Evolutionary conservation across 2,888 invertebrate species (phyloP), one percentile per base, ranked within the genome.

Genomic region (Phengaris arion): DNA sequence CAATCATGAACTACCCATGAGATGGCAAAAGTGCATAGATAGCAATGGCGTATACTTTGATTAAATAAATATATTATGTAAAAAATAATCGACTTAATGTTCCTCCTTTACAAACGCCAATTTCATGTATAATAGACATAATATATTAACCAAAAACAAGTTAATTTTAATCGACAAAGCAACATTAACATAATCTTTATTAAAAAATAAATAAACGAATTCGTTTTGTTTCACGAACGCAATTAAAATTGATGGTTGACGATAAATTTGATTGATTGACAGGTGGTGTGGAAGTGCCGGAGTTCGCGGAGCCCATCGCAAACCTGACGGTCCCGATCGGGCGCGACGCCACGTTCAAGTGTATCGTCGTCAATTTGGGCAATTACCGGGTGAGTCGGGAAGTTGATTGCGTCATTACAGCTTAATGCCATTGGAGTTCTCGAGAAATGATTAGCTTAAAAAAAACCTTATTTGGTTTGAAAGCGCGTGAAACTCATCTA

Each of bases 311-410:
- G 87, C 96, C 97, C 74, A 96, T 98, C 86, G 95, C 96, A 77
- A 98, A 98, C 93, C 94, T 98, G 82, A 98, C 98, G 77, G 95
- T 97, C 78, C 95, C 97, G 74, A 94, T 97, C 77, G 98, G 98
- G 81, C 95, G 98, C 83, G 98, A 98, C 91, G 98, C 98, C 76
- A 97, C 96, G 81, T 97, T 98, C 91, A 96, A 96, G 86, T 98
- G 98, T 91, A 95, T 96, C 85, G 97, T 98, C 80, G 95, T 96
- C 85, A 96, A 97, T 91, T 95, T 98, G 82, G 98, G 97, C 80
- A 97, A 97, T 86, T 98, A 97, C 93, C 95, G 97, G 93, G 98
- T 98, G 94, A 96, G 96, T 94, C 78, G 68, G 74, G 75, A 74
- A 78, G 78, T 77, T 80, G 72, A 72, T 72, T 72, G 35, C 72